These are phyloP conservation scores for Bombylius discolor DNA, from an alignment of 2,888 invertebrate genomes.

Conservation along the genomic window DNA sequence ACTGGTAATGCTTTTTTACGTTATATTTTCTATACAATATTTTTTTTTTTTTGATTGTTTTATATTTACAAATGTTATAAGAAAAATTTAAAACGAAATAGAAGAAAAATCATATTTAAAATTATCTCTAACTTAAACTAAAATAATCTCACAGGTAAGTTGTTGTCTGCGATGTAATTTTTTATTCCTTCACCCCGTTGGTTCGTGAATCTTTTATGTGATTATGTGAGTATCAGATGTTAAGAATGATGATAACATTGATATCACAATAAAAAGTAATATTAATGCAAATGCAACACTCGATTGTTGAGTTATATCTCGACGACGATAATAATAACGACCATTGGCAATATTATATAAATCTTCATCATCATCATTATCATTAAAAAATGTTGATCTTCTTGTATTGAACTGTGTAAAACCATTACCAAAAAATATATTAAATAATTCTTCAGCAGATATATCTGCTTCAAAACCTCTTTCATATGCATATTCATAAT, in stretches of 20 bases:
- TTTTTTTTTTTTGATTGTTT: too few relatives aligned
- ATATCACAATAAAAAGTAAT: conserved; percentile 77
- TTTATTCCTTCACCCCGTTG: too few relatives aligned
- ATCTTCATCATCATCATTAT: conserved; percentile 11
- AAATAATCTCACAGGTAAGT: too few relatives aligned
- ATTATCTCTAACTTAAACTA: too few relatives aligned
- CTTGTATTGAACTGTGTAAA: conserved; percentile 38
- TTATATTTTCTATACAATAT: too few relatives aligned
- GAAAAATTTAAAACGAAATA: too few relatives aligned
- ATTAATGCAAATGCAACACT: conserved; percentile 44
- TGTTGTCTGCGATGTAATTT: too few relatives aligned
- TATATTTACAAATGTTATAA: too few relatives aligned
- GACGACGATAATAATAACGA: conserved; percentile 15
- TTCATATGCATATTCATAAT: conserved; percentile 46
- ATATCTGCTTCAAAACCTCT: conserved; percentile 85
- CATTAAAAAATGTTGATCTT: background rate
- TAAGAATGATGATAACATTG: conserved; percentile 88
- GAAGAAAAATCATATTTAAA: too few relatives aligned
- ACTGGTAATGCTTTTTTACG: too few relatives aligned
- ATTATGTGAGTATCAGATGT: too few relatives aligned
- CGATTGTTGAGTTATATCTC: conserved; percentile 25
- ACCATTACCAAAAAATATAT: conserved; percentile 92
- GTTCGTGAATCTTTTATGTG: too few relatives aligned
- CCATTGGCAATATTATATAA: conserved; percentile 6
- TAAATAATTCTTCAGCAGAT: conserved; percentile 91